Conservation (phyloP, 2,113 vertebrate genomes). For the Candoia aspera region DNA sequence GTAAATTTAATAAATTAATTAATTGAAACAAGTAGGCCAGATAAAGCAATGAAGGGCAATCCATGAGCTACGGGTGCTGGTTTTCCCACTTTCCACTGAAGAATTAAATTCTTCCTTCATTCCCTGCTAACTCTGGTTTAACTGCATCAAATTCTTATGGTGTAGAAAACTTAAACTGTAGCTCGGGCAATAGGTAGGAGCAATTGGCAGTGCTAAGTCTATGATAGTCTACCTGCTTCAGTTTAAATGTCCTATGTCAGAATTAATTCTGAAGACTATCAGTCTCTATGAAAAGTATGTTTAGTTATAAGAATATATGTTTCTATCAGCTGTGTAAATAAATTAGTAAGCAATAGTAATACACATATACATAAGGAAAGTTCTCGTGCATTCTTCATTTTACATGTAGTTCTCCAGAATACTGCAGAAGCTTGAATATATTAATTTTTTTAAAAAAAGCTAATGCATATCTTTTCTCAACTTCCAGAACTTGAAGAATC, state of each 20-base stretch:
- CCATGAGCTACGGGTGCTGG: neutral
- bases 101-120: neutral
- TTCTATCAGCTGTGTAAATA: neutral
- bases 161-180: neutral
- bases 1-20: neutral
- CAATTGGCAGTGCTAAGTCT: neutral
- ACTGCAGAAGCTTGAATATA: neutral
- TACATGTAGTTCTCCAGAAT: neutral
- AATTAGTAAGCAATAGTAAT: neutral
- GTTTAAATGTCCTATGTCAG: neutral
- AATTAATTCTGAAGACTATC: neutral
- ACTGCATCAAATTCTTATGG: neutral
- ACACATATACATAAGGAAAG: neutral
- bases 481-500: conserved; percentile 92
- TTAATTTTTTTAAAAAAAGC: neutral
- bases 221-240: neutral
- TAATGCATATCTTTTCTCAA: neutral
- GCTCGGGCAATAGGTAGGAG: neutral
- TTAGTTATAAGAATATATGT: neutral
- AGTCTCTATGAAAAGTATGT: neutral
- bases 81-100: neutral
- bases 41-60: neutral
- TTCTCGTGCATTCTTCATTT: neutral
- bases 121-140: neutral
- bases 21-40: neutral